These are phyloP conservation scores for Trinectes maculatus DNA, from an alignment of 2,113 vertebrate genomes.

Conservation along the genomic window DNA sequence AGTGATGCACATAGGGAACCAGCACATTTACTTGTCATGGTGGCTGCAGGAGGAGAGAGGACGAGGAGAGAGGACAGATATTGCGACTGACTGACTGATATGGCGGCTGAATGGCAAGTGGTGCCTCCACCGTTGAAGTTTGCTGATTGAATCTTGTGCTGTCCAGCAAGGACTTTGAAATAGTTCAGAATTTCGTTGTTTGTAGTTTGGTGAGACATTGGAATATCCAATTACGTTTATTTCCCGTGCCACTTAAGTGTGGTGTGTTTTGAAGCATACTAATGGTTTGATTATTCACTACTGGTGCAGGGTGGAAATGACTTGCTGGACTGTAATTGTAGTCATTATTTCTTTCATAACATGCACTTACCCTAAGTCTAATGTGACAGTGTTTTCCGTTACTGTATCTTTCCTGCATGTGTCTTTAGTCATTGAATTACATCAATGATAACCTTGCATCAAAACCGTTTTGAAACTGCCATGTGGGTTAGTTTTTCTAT, in stretches of 20 bases:
- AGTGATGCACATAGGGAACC: constrained; percentile 12
- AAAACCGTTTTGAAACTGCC: not conserved
- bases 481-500: constrained; percentile 29
- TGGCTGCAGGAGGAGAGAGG: constrained; percentile 37
- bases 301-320: constrained; percentile 46
- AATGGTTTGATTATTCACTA: constrained; percentile 57
- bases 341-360: constrained; percentile 17
- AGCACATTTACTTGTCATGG: constrained; percentile 53
- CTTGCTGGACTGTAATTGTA: constrained; percentile 29
- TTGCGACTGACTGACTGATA: constrained; percentile 65
- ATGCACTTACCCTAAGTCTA: constrained; percentile 29
- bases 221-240: constrained; percentile 53
- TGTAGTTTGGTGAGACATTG: constrained; percentile 52
- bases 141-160: constrained; percentile 63
- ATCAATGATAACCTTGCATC: not conserved
- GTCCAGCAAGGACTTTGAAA: constrained; percentile 53
- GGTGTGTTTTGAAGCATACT: constrained; percentile 25
- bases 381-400: constrained; percentile 14
- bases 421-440: constrained; percentile 19
- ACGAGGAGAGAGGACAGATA: constrained; percentile 50
- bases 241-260: constrained; percentile 29
- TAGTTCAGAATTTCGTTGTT: constrained; percentile 58
- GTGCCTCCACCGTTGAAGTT: constrained; percentile 59
- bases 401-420: constrained; percentile 13
- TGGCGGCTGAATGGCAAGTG: constrained; percentile 64